Evolutionary conservation across 2,113 vertebrate species (phyloP).

Genomic region (Tyto alba): DNA sequence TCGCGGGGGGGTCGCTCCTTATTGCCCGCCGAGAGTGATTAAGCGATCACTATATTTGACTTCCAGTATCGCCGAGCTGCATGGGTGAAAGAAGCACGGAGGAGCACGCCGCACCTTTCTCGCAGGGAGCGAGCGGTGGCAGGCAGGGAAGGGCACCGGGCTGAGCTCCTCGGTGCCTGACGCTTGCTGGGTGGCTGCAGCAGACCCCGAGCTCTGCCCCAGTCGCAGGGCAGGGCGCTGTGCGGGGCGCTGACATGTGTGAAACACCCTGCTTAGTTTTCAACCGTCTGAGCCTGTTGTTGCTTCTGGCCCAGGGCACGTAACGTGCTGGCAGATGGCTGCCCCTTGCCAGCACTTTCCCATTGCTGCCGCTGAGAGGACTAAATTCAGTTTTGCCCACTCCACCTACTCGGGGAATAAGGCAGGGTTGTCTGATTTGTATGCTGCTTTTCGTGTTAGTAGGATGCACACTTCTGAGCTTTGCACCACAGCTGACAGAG

Average conservation of each 20-base stretch:
- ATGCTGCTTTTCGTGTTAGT: neutral
- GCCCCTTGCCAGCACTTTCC: neutral
- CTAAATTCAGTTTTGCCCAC: neutral
- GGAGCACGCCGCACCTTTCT: neutral
- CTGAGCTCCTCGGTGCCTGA: neutral
- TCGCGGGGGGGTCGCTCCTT: neutral
- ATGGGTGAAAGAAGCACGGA: neutral
- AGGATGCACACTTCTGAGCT: neutral
- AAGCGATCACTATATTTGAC: neutral
- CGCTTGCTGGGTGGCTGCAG: neutral
- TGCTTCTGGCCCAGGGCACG: rapidly evolving
- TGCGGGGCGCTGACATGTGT: neutral
- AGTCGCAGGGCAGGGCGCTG: neutral
- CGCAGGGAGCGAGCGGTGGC: neutral
- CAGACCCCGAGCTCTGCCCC: neutral
- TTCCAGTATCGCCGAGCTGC: neutral
- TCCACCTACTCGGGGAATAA: neutral
- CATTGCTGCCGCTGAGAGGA: neutral
- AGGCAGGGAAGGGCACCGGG: neutral
- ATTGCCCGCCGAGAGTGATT: neutral
- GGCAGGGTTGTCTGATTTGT: neutral
- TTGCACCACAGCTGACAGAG: neutral
- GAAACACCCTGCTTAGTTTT: neutral
- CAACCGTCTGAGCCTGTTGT: neutral
- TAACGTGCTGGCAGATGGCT: neutral